Conservation (phyloP, 2,888 invertebrate genomes). For the Tipula unca region DNA sequence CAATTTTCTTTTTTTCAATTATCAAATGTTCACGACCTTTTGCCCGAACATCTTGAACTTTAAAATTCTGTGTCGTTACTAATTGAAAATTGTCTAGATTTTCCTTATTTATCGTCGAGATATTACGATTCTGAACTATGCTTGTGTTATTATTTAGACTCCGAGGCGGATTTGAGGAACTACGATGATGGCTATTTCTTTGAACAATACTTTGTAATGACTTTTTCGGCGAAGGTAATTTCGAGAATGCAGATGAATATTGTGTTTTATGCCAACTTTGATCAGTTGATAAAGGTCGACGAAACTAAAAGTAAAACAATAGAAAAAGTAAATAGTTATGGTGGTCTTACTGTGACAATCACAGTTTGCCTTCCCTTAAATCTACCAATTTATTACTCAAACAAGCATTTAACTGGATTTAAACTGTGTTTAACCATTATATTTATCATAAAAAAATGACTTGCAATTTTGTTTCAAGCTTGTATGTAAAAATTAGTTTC, state of each 20-base stretch:
- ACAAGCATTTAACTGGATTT: too few species aligned
- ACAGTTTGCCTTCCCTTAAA: too few species aligned
- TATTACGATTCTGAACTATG: background rate
- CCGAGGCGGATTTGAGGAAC: background rate
- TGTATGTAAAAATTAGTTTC: too few species aligned
- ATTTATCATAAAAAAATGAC: too few species aligned
- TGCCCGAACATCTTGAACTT: background rate
- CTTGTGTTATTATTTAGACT: background rate
- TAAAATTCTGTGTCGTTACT: background rate
- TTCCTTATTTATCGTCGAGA: background rate
- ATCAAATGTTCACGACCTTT: background rate
- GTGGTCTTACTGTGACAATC: too few species aligned
- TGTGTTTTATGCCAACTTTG: constrained; percentile 31
- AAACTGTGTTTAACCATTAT: too few species aligned
- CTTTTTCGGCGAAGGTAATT: constrained; percentile 24
- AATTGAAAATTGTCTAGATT: background rate
- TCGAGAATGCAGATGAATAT: constrained; percentile 29
- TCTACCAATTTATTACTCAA: too few species aligned
- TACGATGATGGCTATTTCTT: background rate
- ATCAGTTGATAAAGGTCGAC: constrained; percentile 24
- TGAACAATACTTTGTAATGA: background rate
- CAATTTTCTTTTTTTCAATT: background rate
- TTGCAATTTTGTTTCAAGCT: too few species aligned
- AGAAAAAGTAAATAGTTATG: background rate
- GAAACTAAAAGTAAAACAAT: constrained; percentile 20